These are phyloP conservation scores for Brachionus rubens DNA, from an alignment of 1,140 invertebrate species.

Conservation along the genomic window DNA sequence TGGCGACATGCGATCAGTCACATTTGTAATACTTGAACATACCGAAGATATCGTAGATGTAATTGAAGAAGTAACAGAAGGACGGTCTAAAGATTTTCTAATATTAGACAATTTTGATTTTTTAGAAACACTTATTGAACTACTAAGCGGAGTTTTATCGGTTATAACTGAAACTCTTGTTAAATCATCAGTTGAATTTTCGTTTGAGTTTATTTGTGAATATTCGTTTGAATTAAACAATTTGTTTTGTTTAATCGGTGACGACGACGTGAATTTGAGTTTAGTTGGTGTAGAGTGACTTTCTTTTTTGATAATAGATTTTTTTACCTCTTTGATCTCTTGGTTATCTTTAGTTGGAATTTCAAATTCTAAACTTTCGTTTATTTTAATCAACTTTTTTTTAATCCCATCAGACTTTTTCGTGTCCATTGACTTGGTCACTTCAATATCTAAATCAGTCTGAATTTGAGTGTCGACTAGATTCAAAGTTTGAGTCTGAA, in stretches of 20 bases:
- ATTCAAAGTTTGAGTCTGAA: conserved; percentile 28
- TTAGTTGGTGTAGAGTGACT: background rate
- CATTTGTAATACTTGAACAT: conserved; percentile 29
- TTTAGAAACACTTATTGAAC: background rate
- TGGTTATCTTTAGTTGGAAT: conserved; percentile 21
- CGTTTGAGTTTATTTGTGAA: background rate
- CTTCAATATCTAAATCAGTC: background rate
- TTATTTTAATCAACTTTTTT: background rate
- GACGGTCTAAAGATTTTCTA: background rate
- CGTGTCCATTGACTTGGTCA: background rate
- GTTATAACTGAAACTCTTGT: background rate
- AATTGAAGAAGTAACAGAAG: background rate
- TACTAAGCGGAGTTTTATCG: background rate
- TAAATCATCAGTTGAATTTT: background rate
- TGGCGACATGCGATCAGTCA: background rate
- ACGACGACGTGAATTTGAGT: conserved; percentile 4
- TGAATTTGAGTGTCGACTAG: conserved; percentile 9
- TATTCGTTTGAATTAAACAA: background rate
- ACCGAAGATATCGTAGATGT: conserved; percentile 2
- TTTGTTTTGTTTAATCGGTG: background rate
- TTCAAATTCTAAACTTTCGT: conserved; percentile 1
- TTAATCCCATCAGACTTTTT: background rate
- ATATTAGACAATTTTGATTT: background rate
- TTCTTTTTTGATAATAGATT: background rate
- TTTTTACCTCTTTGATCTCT: background rate